Evolutionary conservation across 2,113 vertebrate genomes (phyloP), one percentile per base, ranked within the genome.

Genomic region (Mesoclemmys tuberculata): DNA sequence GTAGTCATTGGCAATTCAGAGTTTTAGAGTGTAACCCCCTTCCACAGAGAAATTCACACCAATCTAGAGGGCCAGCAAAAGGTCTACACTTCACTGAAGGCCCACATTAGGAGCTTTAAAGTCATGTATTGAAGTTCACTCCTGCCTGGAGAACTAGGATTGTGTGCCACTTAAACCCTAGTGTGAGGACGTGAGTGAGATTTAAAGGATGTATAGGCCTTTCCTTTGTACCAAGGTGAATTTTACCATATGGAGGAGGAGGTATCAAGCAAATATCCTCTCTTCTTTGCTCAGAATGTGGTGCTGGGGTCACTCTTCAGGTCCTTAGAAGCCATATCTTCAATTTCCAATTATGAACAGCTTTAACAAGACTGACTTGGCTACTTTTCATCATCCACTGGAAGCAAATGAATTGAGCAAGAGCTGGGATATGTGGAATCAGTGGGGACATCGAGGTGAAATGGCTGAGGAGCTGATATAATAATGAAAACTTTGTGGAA

Each of bases 31-130:
- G 10, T 41, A 44, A 44, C 10, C 35, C 44, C 49, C 38, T 80
- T 48, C 24, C 31, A 13, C 14, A 29, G 7, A 10, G 8, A 29
- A 0, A 0, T 22, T 2, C 46, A 56, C 19, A 13, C 41, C 29
- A 26, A 54, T 31, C 87, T 27, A 12, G 9, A 75, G 64, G 49
- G 35, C 55, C 35, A 54, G 78, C 77, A 48, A 29, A 90, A 41
- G 61, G 13, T 77, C 74, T 77, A 7, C 4, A 4, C 74, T 71
- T 8, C 74, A 46, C 13, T 55, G 49, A 56, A 78, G 24, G 24
- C 16, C 8, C 13, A 16, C 19, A 3, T 41, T 54, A 56, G 9
- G 35, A 10, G 48, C 21, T 2, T 51, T 77, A 61, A 48, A 78
- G 51, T 35, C 48, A 44, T 41, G 44, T 58, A 88, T 71, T 51